Base-by-base conservation (phyloP, 1,140 invertebrate species). In the Monomorium pharaonis region DNA sequence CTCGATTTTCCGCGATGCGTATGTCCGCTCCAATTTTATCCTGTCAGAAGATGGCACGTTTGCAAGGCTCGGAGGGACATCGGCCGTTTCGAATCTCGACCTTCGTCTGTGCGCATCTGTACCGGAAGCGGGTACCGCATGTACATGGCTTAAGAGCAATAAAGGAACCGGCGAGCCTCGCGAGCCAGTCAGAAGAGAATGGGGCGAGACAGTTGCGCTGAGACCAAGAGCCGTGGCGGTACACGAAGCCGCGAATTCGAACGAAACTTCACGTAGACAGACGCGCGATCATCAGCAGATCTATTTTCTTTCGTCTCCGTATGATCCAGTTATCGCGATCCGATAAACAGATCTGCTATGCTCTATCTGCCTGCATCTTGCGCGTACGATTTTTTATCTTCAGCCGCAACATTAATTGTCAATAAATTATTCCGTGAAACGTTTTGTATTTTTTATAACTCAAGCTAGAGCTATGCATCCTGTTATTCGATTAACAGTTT, bases 121-220 rank as follows among this genome's bases (percentile, higher is more conserved):
- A 74, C 88, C 88, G 88, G 88, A 90, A 90, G 88, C 74, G 85
- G 85, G 47, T 89, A 89, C 69, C 88, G 88, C 49, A 62, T 58
- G 85, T 89, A 89, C 87, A 65, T 75, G 87, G 87, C 88, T 56
- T 44, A 87, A 89, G 85, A 89, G 88, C 78, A 90, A 90, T 84
- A 90, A 89, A 81, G 85, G 69, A 87, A 77, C 65, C 67, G 44
- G 42, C 85, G 56, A 49, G 51, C 67, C 67, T 56, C 18, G 33
- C 56, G 70, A 89, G 75, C 44, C 58, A 37, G 84, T 84, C 72
- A 80, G 81, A 90, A 86, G 81, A 88, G 81, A 87, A 87, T 87
- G 78, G 74, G 69, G 60, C 86, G 84, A 90, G 81, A 91, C 91
- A 92, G 92, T 92, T 90, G 90, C 4, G 65, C 90, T 70, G 80